Base-by-base conservation (phyloP, 2,888 invertebrate genomes). In the Caenorhabditis sp. region DNA sequence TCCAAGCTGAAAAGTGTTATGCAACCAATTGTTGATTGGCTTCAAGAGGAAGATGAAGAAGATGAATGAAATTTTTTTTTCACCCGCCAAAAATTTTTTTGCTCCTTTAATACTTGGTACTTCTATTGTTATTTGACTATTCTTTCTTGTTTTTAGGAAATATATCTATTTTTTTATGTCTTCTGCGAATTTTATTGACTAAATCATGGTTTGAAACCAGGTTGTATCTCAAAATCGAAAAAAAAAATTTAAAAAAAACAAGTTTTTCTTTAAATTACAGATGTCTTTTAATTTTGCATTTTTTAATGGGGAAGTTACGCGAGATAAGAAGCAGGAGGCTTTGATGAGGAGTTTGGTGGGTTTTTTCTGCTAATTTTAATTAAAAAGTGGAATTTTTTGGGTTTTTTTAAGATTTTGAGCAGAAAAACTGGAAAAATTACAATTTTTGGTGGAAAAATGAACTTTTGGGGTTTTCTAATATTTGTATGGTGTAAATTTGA, bases 21-120 rank as follows among this genome's bases (percentile, higher is more conserved):
- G 74, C 37, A 76, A 43, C 62, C 55, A 24, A 64, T 84, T 62
- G 66, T 82, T 51, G 79, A 80, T 43, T 84, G 84, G 84, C 58
- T 84, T 21, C 27, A 66, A 49, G 69, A 73, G 17, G 75, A 74
- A 1, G 74, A 69, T 5, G 76, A 77, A 19, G 68, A 66, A 36
- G 78, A 78, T 17, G 78, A 81, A 23, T 54, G 12, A 14, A 23
- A 14, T 27, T 59, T 59, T 36, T 31, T 58, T 54, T 17, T 26
- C 51, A 5, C n/a, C n/a, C n/a, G n/a, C n/a, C n/a, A n/a, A n/a
- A n/a, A 8, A 37, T 23, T 37, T 62, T 62, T 53, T 43, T 27
- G 12, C 17, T 12, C 43, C 43, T 17, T 3, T 43, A 43, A 43
- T 43, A 43, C 43, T 43, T 43, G 43, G 43, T 10, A 4, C 26